Conservation (phyloP, 2,888 invertebrate genomes). For the Plemyria rubiginata region DNA sequence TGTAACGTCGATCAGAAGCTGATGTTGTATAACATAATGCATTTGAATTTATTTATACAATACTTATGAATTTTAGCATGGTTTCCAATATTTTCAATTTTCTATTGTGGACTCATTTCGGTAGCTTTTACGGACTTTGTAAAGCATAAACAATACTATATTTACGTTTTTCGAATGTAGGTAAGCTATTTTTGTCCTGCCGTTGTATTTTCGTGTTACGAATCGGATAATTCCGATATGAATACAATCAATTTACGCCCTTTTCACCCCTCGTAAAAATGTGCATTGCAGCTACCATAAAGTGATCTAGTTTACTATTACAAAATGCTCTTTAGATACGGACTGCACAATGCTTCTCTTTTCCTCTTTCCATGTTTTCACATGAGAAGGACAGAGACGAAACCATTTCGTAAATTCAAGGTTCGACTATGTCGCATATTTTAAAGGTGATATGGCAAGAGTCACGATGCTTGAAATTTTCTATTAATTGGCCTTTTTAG, state of each 20-base stretch:
- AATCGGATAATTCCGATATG: slow-evolving; percentile 43
- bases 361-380: slow-evolving; percentile 46
- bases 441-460: slow-evolving; percentile 65
- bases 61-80: slow-evolving; percentile 42
- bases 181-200: slow-evolving; percentile 41
- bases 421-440: slow-evolving; percentile 60
- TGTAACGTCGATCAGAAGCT: slow-evolving; percentile 53
- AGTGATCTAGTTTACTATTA: slow-evolving; percentile 67
- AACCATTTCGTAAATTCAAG: slow-evolving; percentile 48
- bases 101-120: slow-evolving; percentile 55
- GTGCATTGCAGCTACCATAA: slow-evolving; percentile 59
- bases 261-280: slow-evolving; percentile 60
- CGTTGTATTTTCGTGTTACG: slow-evolving; percentile 26
- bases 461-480: slow-evolving; percentile 70
- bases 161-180: slow-evolving; percentile 43
- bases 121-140: slow-evolving; percentile 44
- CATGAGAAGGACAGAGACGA: slow-evolving; percentile 58
- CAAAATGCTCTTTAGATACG: slow-evolving; percentile 61
- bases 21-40: slow-evolving; percentile 54
- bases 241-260: slow-evolving; percentile 47
- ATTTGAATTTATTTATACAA: slow-evolving; percentile 39
- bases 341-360: slow-evolving; percentile 50
- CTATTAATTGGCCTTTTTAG: slow-evolving; percentile 77
- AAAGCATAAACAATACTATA: slow-evolving; percentile 52
- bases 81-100: slow-evolving; percentile 52